A percentile compares a stretch with the other conserved stretches of the same genome.
These are phyloP conservation scores for Serripes groenlandicus DNA, from an alignment of 2,888 invertebrate genomes.

Conservation along the genomic window DNA sequence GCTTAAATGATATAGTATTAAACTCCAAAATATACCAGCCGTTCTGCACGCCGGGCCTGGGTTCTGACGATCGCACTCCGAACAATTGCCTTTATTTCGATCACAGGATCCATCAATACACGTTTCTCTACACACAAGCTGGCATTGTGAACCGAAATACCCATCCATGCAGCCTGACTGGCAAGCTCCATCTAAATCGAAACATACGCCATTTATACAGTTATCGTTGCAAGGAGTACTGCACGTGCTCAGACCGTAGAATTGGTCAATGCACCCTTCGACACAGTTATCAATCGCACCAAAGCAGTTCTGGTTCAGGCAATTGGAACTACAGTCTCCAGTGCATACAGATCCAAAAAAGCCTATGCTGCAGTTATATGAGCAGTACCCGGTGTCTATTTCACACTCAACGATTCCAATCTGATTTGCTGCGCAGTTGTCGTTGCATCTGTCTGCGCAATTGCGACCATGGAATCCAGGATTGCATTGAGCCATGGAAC, in stretches of 20 bases:
- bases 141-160: constrained; percentile 41
- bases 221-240: constrained; percentile 35
- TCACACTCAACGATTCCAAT: constrained; percentile 25
- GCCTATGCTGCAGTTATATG: constrained; percentile 37
- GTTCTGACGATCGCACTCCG: constrained; percentile 25
- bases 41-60: constrained; percentile 43
- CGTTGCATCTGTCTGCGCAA: constrained; percentile 33
- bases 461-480: constrained; percentile 37
- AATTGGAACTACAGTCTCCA: constrained; percentile 38
- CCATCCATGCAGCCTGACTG: constrained; percentile 36
- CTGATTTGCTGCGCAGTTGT: constrained; percentile 31
- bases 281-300: constrained; percentile 42
- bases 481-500: constrained; percentile 35
- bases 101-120: constrained; percentile 52
- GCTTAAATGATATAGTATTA: too few relatives aligned
- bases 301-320: constrained; percentile 42
- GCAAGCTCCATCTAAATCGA: constrained; percentile 34
- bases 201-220: constrained; percentile 35
- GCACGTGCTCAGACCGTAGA: constrained; percentile 42
- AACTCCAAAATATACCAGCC: constrained; percentile 38
- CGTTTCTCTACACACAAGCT: constrained; percentile 38
- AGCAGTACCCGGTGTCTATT: constrained; percentile 43
- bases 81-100: constrained; percentile 43
- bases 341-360: constrained; percentile 40
- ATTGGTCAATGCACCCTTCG: constrained; percentile 42